Evolutionary conservation across 2,888 invertebrate genomes (phyloP).

Genomic region (Sisyra nigra): DNA sequence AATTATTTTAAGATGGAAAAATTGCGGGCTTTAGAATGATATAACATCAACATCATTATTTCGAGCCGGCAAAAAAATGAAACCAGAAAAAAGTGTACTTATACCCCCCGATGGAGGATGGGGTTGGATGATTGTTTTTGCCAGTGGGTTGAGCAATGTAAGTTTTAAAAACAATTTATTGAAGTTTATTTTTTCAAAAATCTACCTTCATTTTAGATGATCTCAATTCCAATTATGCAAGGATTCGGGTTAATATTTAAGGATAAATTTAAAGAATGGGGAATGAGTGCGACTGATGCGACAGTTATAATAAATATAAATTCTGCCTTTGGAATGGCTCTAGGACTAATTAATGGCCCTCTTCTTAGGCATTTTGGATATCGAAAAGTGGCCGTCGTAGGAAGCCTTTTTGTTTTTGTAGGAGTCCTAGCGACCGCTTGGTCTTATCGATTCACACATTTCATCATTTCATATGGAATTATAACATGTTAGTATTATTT

Average conservation of each 20-base stretch:
- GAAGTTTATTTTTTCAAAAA: neutral
- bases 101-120: slow-evolving; percentile 32
- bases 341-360: slow-evolving; percentile 48
- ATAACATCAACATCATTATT: too few species aligned
- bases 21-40: too few species aligned
- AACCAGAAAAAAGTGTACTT: slow-evolving; percentile 9
- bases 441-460: slow-evolving; percentile 36
- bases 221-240: slow-evolving; percentile 38
- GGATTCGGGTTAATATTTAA: slow-evolving; percentile 51
- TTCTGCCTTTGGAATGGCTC: slow-evolving; percentile 47
- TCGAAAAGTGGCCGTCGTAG: slow-evolving; percentile 42
- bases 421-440: slow-evolving; percentile 44
- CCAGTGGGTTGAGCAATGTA: slow-evolving; percentile 28
- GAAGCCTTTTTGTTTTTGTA: slow-evolving; percentile 33
- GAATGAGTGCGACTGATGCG: slow-evolving; percentile 40
- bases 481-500: slow-evolving; percentile 44
- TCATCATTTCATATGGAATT: slow-evolving; percentile 48
- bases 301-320: slow-evolving; percentile 47
- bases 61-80: too few species aligned
- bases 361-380: slow-evolving; percentile 43
- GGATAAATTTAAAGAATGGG: slow-evolving; percentile 38
- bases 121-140: slow-evolving; percentile 31
- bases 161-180: slow-evolving; percentile 16
- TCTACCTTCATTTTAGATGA: slow-evolving; percentile 21
- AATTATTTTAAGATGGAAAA: too few species aligned